A percentile compares a stretch with the other conserved stretches of the same genome.
phyloP scores from a whole-genome alignment of 2,113 vertebrate species.

The Poeciliopsis retropinna region DNA sequence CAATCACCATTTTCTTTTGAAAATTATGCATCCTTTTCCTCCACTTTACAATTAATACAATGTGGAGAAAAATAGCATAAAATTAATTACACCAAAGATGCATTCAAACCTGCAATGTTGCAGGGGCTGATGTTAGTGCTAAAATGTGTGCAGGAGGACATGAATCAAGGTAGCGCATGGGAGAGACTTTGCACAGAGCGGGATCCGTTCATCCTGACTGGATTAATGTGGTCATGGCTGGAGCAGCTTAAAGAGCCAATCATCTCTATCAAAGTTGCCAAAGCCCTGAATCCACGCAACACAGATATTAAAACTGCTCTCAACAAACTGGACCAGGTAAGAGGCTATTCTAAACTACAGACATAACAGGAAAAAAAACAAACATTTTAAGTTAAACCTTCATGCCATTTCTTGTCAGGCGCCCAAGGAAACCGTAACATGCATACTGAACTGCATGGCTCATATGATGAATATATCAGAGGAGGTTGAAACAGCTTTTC shows the following conservation, averaged over 20 bases:
- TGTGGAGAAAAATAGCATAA: not conserved
- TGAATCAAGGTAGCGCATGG: conserved; percentile 93
- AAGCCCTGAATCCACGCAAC: conserved; percentile 73
- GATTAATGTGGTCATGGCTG: conserved; percentile 97
- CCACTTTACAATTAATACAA: too few relatives aligned
- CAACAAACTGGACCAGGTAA: conserved; percentile 85
- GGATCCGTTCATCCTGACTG: conserved; percentile 90
- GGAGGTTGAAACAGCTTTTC: conserved; percentile 87
- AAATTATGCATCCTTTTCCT: too few relatives aligned
- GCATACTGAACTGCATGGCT: conserved; percentile 89
- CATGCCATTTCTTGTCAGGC: conserved; percentile 75
- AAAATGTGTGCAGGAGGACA: conserved; percentile 82
- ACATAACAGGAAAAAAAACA: not conserved
- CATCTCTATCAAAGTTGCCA: conserved; percentile 81
- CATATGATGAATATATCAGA: conserved; percentile 80
- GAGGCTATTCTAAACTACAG: not conserved
- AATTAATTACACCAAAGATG: not conserved
- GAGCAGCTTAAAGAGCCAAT: conserved; percentile 94
- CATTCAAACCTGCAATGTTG: too few relatives aligned
- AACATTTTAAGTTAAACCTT: not conserved
- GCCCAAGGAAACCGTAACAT: conserved; percentile 85
- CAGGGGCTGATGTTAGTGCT: not conserved
- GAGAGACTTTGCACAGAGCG: conserved; percentile 89
- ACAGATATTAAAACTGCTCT: conserved; percentile 80
- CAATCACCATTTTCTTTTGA: too few relatives aligned